Evolutionary conservation across 1,140 invertebrate genomes (phyloP).

Genomic region (Onthophagus taurus): DNA sequence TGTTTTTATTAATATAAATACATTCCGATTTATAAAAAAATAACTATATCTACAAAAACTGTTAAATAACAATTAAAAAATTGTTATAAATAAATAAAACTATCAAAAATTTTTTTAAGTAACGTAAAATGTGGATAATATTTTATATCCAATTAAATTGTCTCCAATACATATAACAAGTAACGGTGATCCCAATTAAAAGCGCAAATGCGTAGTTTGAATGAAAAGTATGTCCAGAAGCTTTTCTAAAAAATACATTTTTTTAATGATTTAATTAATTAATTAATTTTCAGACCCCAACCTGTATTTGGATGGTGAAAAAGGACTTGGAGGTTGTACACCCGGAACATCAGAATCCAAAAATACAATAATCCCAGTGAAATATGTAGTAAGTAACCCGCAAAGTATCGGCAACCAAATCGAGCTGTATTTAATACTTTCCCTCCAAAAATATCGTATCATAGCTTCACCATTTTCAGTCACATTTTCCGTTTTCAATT

Average conservation of each 20-base stretch:
- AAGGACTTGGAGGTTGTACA: constrained; percentile 39
- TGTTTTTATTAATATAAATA: no score
- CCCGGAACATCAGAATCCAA: constrained; percentile 42
- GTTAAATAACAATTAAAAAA: no score
- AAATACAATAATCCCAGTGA: constrained; percentile 41
- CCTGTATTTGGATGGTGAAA: constrained; percentile 36
- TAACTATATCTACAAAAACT: no score
- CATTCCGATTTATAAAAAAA: no score
- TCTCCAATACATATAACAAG: constrained; percentile 29
- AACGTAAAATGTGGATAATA: no score
- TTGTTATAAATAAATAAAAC: no score
- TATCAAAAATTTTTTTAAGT: no score
- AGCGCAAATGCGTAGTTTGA: constrained; percentile 35
- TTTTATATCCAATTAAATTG: no score
- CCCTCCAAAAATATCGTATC: constrained; percentile 25
- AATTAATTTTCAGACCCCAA: no score
- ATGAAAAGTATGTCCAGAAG: constrained; percentile 34
- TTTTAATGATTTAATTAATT: not conserved
- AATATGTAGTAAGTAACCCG: constrained; percentile 31
- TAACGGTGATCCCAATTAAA: constrained; percentile 28
- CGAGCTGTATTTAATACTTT: constrained; percentile 23
- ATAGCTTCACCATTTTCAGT: constrained; percentile 27
- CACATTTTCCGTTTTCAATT: constrained; percentile 20
- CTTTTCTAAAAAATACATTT: constrained; percentile 24
- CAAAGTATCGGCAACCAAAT: constrained; percentile 33